A percentile compares a stretch with the other conserved stretches of the same genome.
These are phyloP conservation scores for Platysternon megacephalum DNA, from an alignment of 2,113 vertebrate genomes.

Conservation along the genomic window DNA sequence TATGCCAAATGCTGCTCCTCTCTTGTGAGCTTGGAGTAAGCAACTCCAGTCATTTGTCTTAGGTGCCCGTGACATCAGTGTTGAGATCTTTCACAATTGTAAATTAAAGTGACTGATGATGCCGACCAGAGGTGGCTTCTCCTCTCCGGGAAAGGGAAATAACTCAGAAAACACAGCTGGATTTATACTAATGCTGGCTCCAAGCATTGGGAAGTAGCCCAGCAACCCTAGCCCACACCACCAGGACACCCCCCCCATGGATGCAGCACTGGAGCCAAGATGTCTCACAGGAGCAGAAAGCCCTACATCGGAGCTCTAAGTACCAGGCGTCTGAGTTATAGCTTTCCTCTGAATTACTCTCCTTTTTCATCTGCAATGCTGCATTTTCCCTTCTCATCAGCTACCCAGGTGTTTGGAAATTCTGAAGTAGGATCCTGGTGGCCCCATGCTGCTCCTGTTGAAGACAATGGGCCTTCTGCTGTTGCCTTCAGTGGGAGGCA, in stretches of 20 bases:
- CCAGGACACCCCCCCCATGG: not conserved
- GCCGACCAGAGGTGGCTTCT: not conserved
- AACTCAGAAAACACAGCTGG: not conserved
- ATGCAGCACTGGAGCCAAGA: not conserved
- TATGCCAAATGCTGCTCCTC: not conserved
- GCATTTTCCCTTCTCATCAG: not conserved
- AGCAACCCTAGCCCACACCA: not conserved
- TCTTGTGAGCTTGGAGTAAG: not conserved
- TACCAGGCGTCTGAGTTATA: not conserved
- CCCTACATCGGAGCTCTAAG: not conserved
- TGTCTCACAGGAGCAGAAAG: not conserved
- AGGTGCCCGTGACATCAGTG: not conserved
- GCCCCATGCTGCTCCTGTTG: not conserved
- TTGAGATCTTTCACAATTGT: not conserved
- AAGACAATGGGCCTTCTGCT: not conserved
- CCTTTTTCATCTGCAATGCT: not conserved
- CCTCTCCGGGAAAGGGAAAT: not conserved
- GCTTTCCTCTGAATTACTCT: not conserved
- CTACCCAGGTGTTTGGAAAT: not conserved
- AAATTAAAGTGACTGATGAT: not conserved
- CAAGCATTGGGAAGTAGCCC: not conserved
- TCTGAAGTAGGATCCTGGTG: fast-evolving
- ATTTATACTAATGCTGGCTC: not conserved
- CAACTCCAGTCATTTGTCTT: not conserved
- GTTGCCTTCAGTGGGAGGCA: not conserved